Evolutionary conservation across 2,888 invertebrate species (phyloP).

Genomic region (Odontothrips loti): DNA sequence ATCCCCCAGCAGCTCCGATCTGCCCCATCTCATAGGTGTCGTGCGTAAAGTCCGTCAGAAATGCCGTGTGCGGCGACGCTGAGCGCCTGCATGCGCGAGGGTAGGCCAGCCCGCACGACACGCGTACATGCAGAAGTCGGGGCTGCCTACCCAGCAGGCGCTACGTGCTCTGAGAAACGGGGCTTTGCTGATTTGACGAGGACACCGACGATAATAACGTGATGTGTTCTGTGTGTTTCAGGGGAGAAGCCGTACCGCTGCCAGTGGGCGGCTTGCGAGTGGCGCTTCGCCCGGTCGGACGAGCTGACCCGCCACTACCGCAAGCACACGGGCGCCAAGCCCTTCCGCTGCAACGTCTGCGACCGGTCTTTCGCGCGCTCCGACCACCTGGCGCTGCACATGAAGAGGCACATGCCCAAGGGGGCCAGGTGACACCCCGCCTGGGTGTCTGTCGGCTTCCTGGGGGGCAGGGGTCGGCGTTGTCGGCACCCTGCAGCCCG

Average conservation of each 20-base stretch:
- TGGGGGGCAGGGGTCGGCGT: not conserved
- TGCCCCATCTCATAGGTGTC: too few species aligned
- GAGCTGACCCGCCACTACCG: conserved; percentile 56
- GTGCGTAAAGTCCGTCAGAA: too few species aligned
- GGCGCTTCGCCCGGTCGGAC: conserved; percentile 56
- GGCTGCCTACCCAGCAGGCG: too few species aligned
- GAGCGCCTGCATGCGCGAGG: too few species aligned
- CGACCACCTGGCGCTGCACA: conserved; percentile 57
- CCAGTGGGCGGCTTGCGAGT: conserved; percentile 54
- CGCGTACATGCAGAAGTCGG: too few species aligned
- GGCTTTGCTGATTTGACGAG: too few species aligned
- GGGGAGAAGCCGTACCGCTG: conserved; percentile 57
- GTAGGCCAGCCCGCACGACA: too few species aligned
- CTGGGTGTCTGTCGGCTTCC: conserved; percentile 24
- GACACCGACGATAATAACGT: too few species aligned
- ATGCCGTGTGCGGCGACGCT: too few species aligned
- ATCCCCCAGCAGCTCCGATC: too few species aligned
- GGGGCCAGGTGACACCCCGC: conserved; percentile 59
- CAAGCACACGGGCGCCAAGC: conserved; percentile 57
- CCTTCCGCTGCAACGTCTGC: conserved; percentile 55
- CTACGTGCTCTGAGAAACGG: too few species aligned
- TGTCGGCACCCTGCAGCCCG: not conserved
- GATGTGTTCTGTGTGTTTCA: conserved; percentile 41
- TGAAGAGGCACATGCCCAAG: conserved; percentile 73
- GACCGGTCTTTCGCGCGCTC: conserved; percentile 55